Evolutionary conservation across 2,113 vertebrate species (phyloP).

Genomic region (Danio rerio): GRCz12tu NC_133198.1:32106501-32107000

Average conservation of each 20-base stretch:
- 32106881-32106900: too few species aligned
- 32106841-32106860: background rate
- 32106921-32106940: too few species aligned
- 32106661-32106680: constrained; percentile 1
- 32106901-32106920: too few species aligned
- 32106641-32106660: background rate
- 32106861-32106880: background rate
- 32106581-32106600: constrained; percentile 31
- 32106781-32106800: constrained; percentile 18
- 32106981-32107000: too few species aligned
- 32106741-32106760: background rate
- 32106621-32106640: constrained; percentile 10
- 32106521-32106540: constrained; percentile 45
- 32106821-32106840: background rate
- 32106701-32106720: background rate
- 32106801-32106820: background rate
- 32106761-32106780: background rate
- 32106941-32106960: too few species aligned
- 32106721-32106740: background rate
- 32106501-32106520: constrained; percentile 35
- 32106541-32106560: constrained; percentile 58
- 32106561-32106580: constrained; percentile 42
- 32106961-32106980: too few species aligned
- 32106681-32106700: background rate
- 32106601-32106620: constrained; percentile 37